A percentile compares a stretch with the other conserved stretches of the same genome.
Conservation (phyloP, 2,113 vertebrate genomes). For the Arothron firmamentum region DNA sequence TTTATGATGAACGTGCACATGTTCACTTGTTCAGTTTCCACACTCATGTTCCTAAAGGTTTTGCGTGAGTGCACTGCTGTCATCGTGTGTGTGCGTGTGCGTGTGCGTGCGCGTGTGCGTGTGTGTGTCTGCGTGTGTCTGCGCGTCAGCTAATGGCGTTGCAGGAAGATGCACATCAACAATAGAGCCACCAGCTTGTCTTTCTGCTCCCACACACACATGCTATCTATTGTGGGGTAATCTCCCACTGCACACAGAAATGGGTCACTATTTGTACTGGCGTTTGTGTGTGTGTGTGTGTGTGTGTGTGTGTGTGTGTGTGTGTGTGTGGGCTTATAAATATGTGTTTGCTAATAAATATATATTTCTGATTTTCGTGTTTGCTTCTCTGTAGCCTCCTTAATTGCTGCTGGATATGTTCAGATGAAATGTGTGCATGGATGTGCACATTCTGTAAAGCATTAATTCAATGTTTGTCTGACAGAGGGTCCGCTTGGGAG, state of each 20-base stretch:
- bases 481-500: slow-evolving; percentile 41
- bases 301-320: neutral
- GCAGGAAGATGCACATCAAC: slow-evolving; percentile 57
- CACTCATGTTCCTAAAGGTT: slow-evolving; percentile 1
- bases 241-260: slow-evolving; percentile 56
- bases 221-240: slow-evolving; percentile 55
- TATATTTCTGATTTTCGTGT: neutral
- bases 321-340: slow-evolving; percentile 9
- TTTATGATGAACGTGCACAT: slow-evolving; percentile 10
- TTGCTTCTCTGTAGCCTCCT: slow-evolving; percentile 7
- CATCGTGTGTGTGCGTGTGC: no score
- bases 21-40: slow-evolving; percentile 20
- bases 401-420: slow-evolving; percentile 20
- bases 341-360: neutral
- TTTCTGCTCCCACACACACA: slow-evolving; percentile 3
- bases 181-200: slow-evolving; percentile 52
- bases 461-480: slow-evolving; percentile 29
- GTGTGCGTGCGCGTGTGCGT: no score
- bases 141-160: slow-evolving; percentile 27
- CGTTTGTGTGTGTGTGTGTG: slow-evolving; percentile 14
- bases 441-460: slow-evolving; percentile 8
- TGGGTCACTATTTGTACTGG: slow-evolving; percentile 64
- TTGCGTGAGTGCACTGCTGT: neutral
- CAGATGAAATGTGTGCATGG: slow-evolving; percentile 6
- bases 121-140: no score